Evolutionary conservation across 2,888 invertebrate genomes (phyloP).

Genomic region (Conomelus anceps): DNA sequence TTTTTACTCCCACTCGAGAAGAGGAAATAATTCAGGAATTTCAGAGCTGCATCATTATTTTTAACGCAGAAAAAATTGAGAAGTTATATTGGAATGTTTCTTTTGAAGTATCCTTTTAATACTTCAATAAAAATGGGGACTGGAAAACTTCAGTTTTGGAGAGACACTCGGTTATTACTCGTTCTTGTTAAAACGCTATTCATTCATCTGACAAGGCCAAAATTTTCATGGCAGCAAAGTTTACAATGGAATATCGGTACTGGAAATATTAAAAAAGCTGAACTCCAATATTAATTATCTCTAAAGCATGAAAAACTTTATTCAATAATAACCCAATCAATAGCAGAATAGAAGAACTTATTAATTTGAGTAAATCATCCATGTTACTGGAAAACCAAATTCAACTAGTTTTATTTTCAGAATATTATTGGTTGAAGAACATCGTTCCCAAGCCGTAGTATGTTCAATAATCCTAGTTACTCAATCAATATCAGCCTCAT

Average conservation of each 20-base stretch:
- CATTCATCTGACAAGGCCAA: not conserved
- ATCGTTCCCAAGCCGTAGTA: no score
- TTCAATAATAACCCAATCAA: no score
- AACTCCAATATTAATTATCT: no score
- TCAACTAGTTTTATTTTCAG: no score
- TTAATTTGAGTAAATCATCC: no score
- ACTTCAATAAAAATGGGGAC: not conserved
- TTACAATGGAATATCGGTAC: not conserved
- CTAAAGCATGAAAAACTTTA: no score
- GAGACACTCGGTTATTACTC: not conserved
- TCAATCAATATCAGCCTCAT: no score
- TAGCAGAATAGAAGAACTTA: no score
- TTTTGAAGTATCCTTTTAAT: not conserved
- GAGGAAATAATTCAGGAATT: not conserved
- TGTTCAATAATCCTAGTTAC: no score
- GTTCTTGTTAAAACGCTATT: no score
- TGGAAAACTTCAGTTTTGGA: not conserved
- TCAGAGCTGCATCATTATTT: not conserved
- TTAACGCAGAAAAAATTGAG: not conserved
- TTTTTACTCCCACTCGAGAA: not conserved
- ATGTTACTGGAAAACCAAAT: no score
- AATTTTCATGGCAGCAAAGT: not conserved
- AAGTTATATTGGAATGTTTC: not conserved
- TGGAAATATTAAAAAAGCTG: not conserved
- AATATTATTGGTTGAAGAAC: no score